phyloP scores from a whole-genome alignment of 2,113 vertebrate genomes.

The Tetraodon nigroviridis region DNA sequence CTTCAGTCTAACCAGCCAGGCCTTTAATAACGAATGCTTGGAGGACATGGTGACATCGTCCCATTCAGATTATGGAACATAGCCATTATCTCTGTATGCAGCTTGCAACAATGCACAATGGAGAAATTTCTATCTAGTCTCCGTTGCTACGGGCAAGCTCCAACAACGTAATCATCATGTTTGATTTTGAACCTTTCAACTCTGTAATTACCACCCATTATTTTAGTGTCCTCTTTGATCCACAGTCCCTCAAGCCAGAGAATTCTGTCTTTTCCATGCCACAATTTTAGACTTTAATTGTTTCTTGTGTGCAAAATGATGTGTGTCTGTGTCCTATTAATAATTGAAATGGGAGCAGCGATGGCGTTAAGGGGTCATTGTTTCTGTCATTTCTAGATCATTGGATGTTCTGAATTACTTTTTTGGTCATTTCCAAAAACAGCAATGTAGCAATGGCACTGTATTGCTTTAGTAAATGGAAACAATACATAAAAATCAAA shows the following conservation, averaged over 20 bases:
- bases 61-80: slow-evolving; percentile 29
- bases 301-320: slow-evolving; percentile 33
- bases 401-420: too few relatives aligned
- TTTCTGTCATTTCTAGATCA: too few relatives aligned
- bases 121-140: slow-evolving; percentile 32
- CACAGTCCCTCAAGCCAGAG: slow-evolving; percentile 53
- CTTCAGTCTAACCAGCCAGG: slow-evolving; percentile 13
- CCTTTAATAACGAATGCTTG: slow-evolving; percentile 15
- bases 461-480: slow-evolving; percentile 4
- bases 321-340: slow-evolving; percentile 23
- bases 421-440: too few relatives aligned
- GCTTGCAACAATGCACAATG: slow-evolving; percentile 43
- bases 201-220: slow-evolving; percentile 66
- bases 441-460: neutral
- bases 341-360: slow-evolving; percentile 57
- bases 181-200: slow-evolving; percentile 70
- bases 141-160: slow-evolving; percentile 54
- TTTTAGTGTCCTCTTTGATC: slow-evolving; percentile 67
- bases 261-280: slow-evolving; percentile 43
- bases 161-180: slow-evolving; percentile 65
- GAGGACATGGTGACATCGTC: slow-evolving; percentile 11
- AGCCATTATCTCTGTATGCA: slow-evolving; percentile 43
- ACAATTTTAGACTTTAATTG: slow-evolving; percentile 63
- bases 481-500: neutral
- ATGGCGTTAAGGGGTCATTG: slow-evolving; percentile 30